These are phyloP conservation scores for Drosophila leontia DNA, from an alignment of 1,140 invertebrate species.

Conservation along the genomic window DNA sequence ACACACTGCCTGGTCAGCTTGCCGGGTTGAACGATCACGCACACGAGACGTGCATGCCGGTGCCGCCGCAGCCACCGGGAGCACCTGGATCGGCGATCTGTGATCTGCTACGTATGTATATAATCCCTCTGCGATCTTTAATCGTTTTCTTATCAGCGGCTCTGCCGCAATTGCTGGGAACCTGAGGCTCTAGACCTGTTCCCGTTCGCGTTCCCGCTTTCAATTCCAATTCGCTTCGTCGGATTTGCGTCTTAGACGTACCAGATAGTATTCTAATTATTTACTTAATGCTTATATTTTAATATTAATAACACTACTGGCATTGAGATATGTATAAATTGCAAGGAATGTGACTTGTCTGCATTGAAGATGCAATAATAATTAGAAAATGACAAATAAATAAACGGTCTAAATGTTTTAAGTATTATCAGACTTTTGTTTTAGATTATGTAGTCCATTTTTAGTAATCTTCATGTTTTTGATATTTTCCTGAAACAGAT, in stretches of 20 bases:
- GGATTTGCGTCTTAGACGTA: background rate
- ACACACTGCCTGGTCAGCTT: background rate
- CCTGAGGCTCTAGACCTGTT: slow-evolving; percentile 7
- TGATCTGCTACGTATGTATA: slow-evolving; percentile 14
- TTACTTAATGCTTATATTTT: background rate
- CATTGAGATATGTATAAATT: background rate
- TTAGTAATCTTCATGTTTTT: background rate
- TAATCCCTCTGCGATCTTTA: slow-evolving; percentile 7
- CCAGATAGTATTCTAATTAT: background rate
- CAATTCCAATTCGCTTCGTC: background rate
- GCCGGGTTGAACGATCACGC: slow-evolving; percentile 31
- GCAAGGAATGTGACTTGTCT: background rate
- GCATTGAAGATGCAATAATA: too few relatives aligned
- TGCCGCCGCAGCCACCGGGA: background rate
- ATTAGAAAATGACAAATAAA: too few relatives aligned
- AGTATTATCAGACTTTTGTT: background rate
- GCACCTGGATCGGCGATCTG: slow-evolving; percentile 13
- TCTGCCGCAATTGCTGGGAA: background rate
- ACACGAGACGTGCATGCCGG: slow-evolving; percentile 12
- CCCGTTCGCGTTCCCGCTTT: slow-evolving; percentile 1
- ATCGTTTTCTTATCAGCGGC: slow-evolving; percentile 23
- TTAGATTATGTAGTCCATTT: background rate
- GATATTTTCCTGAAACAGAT: background rate
- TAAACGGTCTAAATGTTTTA: too few relatives aligned
- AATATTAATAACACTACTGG: background rate